These are phyloP conservation scores for Peromyscus polionotus DNA, from an alignment of 2,113 vertebrate genomes.

Conservation along the genomic window DNA sequence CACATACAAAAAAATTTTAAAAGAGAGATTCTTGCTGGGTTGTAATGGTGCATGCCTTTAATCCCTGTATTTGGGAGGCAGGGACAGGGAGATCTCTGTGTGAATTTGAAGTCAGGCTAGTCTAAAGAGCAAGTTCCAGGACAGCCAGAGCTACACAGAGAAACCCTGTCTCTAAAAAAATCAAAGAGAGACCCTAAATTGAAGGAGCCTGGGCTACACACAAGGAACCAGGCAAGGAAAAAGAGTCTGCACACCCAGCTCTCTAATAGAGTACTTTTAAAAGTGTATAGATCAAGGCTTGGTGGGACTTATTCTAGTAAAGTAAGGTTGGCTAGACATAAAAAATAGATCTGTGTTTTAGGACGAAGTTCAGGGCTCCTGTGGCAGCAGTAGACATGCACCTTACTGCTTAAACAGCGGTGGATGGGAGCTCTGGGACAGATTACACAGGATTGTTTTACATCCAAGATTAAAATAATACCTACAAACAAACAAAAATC, in stretches of 20 bases:
- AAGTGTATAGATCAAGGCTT: background rate
- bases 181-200: background rate
- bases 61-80: no score
- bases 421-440: background rate
- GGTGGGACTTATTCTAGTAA: background rate
- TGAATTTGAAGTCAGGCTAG: no score
- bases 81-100: no score
- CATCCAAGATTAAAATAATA: background rate
- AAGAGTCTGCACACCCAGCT: background rate
- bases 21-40: no score
- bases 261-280: background rate
- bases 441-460: background rate
- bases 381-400: background rate
- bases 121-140: no score
- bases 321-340: background rate
- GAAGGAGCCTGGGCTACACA: background rate
- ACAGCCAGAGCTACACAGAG: background rate
- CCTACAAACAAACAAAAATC: background rate
- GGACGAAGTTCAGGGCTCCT: background rate
- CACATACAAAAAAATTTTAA: no score
- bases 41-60: no score
- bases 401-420: background rate
- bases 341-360: background rate
- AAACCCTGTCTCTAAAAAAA: background rate
- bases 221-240: background rate